These are phyloP conservation scores for Monochamus saltuarius DNA, from an alignment of 1,140 invertebrate genomes.

Conservation along the genomic window DNA sequence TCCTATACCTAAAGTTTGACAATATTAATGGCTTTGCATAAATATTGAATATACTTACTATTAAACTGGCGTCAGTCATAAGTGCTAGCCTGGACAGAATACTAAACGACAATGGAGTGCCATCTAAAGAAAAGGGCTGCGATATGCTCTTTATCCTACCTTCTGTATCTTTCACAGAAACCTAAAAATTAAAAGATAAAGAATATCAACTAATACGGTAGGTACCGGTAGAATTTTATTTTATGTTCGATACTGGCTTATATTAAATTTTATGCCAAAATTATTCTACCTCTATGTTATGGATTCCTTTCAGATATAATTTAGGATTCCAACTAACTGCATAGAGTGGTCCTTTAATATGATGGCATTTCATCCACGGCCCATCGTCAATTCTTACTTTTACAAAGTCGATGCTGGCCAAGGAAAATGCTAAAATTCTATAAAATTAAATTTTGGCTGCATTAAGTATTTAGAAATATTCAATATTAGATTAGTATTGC, in stretches of 20 bases:
- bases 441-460: slow-evolving; percentile 7
- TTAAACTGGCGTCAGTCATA: slow-evolving; percentile 69
- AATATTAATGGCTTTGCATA: no score
- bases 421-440: slow-evolving; percentile 75
- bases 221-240: no score
- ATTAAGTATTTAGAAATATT: no score
- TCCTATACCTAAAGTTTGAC: no score
- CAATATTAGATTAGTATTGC: background rate
- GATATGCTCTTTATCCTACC: slow-evolving; percentile 59
- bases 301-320: slow-evolving; percentile 65
- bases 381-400: slow-evolving; percentile 66
- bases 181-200: slow-evolving; percentile 52
- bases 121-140: slow-evolving; percentile 81
- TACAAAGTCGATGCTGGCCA: slow-evolving; percentile 62
- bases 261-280: no score
- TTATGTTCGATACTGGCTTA: background rate
- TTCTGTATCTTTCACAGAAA: slow-evolving; percentile 61
- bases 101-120: slow-evolving; percentile 64
- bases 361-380: slow-evolving; percentile 63
- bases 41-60: slow-evolving; percentile 62
- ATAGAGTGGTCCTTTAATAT: slow-evolving; percentile 70
- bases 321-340: slow-evolving; percentile 69
- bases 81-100: slow-evolving; percentile 69
- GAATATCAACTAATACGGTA: no score
- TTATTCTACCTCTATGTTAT: slow-evolving; percentile 66